Base-by-base conservation (phyloP, 2,797 vertebrate species). In the Microctenopoma steveboyesi region DNA sequence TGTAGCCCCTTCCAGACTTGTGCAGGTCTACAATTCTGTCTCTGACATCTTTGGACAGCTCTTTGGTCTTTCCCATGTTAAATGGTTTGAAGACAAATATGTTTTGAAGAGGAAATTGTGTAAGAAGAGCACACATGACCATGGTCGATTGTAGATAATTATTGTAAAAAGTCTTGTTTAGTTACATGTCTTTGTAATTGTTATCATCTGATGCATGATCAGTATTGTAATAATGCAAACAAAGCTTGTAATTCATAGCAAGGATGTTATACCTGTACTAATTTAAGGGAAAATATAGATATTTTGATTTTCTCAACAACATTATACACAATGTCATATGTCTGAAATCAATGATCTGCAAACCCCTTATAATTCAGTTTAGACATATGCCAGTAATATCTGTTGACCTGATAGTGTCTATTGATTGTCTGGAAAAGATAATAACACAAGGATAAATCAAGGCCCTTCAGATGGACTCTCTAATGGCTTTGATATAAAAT, bases 371-470 rank as follows among this genome's bases (percentile, higher is more conserved):
- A 75, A 81, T 81, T 85, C 79, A 86, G 59, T 76, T 80, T 68
- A 74, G 84, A 86, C 79, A 84, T 48, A 75, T 84, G 81, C 72
- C 84, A 86, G 87, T 88, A 86, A 87, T 83, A 78, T 84, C 76
- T 73, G 79, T 79, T 83, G 81, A 86, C 60, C 55, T 73, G 76
- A 88, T 86, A 86, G 83, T 65, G 42, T 70, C 57, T 84, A 89
- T 88, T 86, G 88, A 89, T 87, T 71, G 72, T 72, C 76, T 69
- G 59, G 35, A 68, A 78, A 77, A 76, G 40, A 79, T 48, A 78
- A 74, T 69, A 57, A 56, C 68, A 61, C 64, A 63, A 58, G 57
- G 86, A 83, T 84, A 83, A 82, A 86, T 81, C 61, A 76, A 73
- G 62, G 51, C 37, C 52, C 79, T 74, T 55, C 53, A 76, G 77